Evolutionary conservation across 2,113 vertebrate species (phyloP).

Genomic region (Perccottus glenii): DNA sequence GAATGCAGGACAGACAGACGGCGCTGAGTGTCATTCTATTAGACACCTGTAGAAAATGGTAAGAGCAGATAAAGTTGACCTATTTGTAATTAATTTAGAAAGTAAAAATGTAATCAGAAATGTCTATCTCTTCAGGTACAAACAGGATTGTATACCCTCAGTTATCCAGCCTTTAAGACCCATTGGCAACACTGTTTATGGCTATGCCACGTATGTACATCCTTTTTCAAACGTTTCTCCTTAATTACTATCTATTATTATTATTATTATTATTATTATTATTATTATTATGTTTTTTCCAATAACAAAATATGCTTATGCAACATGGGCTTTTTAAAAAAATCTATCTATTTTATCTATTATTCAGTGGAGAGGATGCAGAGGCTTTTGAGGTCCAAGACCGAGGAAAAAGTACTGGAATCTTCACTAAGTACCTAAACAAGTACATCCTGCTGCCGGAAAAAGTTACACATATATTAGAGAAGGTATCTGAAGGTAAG

Average conservation of each 20-base stretch:
- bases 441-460: conserved; percentile 82
- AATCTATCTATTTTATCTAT: too few species aligned
- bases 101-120: too few species aligned
- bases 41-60: conserved; percentile 89
- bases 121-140: conserved; percentile 77
- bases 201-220: conserved; percentile 86
- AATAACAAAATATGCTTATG: too few species aligned
- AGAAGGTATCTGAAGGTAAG: conserved; percentile 87
- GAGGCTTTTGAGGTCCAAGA: conserved; percentile 89
- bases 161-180: conserved; percentile 81
- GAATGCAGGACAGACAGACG: conserved; percentile 84
- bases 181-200: conserved; percentile 87
- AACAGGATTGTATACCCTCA: conserved; percentile 78
- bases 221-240: neutral
- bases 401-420: conserved; percentile 85
- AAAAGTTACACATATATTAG: conserved; percentile 87
- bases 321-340: neutral
- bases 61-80: neutral
- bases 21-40: conserved; percentile 84
- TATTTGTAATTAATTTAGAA: too few species aligned
- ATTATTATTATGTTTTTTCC: too few species aligned
- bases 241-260: too few species aligned
- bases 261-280: too few species aligned
- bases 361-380: conserved; percentile 84
- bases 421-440: conserved; percentile 91